Evolutionary conservation across 2,797 vertebrate genomes (phyloP), one percentile per base, ranked within the genome.

Genomic region (Enteromius trimaculatus): DNA sequence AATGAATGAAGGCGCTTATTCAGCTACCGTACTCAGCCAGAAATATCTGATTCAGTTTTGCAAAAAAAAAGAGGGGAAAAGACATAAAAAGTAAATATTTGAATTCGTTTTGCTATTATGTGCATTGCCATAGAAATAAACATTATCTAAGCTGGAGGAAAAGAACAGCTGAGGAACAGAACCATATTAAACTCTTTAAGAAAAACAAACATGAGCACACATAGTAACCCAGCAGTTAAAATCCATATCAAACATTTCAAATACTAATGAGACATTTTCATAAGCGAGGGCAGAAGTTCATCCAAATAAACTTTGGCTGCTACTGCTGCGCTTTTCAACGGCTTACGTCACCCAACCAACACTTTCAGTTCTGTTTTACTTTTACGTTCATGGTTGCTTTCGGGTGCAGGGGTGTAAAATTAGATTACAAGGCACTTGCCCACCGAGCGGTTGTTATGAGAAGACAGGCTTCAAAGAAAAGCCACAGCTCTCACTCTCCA

Each of bases 401-500:
- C 77, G 10, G 86, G 87, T 75, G 70, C 53, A 77, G 62, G 85
- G 55, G 69, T 88, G 86, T 91, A 89, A 86, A 89, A 88, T 83
- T 81, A 79, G 86, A 92, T 92, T 89, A 91, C 80, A 92, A 88
- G 88, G 84, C 31, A 62, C 75, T 68, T 29, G 39, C 34, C 66
- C 79, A 86, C 87, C 64, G 49, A 84, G 69, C 74, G 53, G 37
- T 80, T 91, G 89, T 92, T 90, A 83, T 92, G 87, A 92, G 89
- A 91, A 87, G 39, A 83, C 91, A 37, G 72, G 65, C 91, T 90
- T 92, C 90, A 92, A 92, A 92, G 90, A 79, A 74, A 71, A 91
- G 90, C 92, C 92, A 83, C 91, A 90, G 85, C 79, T 84, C 85
- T 86, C 80, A 26, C 87, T 83, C 88, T 17, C 31, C 34, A 21